Percentiles rank a stretch among this genome's conserved stretches.
These are phyloP conservation scores for Pangasius larnaudii DNA, from an alignment of 2,797 vertebrate species.

Conservation along the genomic window DNA sequence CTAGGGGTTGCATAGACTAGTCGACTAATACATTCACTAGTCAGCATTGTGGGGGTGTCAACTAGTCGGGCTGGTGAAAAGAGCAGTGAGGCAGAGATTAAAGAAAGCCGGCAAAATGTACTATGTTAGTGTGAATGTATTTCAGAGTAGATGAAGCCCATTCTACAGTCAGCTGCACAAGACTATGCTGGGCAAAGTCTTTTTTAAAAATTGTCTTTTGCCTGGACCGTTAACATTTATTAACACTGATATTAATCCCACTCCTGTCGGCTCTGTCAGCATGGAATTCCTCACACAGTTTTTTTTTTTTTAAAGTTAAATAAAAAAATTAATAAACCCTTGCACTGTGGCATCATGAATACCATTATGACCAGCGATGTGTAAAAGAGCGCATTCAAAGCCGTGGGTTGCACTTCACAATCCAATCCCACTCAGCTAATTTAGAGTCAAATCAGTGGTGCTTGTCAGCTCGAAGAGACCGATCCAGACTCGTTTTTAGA, in stretches of 20 bases:
- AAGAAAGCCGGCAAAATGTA: background rate
- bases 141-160: background rate
- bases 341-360: background rate
- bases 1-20: background rate
- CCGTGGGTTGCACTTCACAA: background rate
- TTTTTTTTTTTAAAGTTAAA: background rate
- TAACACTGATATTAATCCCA: too few relatives aligned
- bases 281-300: too few relatives aligned
- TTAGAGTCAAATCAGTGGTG: background rate
- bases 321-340: background rate
- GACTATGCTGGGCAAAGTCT: background rate
- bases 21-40: too few relatives aligned
- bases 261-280: too few relatives aligned
- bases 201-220: background rate
- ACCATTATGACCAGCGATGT: background rate
- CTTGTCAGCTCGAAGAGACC: background rate
- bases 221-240: background rate
- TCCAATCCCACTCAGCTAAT: background rate
- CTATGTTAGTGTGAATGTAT: background rate
- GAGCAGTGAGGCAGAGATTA: background rate
- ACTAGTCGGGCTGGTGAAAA: background rate
- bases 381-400: background rate
- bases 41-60: background rate
- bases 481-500: background rate
- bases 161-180: background rate